Evolutionary conservation across 2,113 vertebrate genomes (phyloP), one percentile per base, ranked within the genome.

Genomic region (Scomber colias): DNA sequence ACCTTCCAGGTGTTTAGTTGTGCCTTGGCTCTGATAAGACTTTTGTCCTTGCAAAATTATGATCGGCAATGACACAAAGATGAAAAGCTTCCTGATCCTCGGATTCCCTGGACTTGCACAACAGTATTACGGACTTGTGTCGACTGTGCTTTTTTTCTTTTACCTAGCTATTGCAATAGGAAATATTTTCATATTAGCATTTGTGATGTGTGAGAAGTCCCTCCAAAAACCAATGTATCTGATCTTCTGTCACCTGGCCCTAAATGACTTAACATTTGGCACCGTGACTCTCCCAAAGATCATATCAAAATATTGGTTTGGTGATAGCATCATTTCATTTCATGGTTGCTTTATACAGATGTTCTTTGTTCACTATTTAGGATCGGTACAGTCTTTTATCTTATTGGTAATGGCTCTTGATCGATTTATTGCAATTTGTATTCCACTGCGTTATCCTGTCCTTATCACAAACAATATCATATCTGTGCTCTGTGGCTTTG

Each of bases 171-270:
- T 93, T 45, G 71, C 70, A 17, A 11, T 81, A 0, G 94, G 91
- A 16, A 95, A 94, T 17, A 44, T 84, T 55, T 93, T 94, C 10
- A 93, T 94, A 69, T 64, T 92, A 50, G 17, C 49, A 1, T 89
- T 95, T 70, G 83, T 95, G 2, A 2, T 55, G 1, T 63, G 11
- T 49, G 91, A 93, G 50, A 91, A 75, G 77, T 79, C 65, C 0
- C 79, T 95, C 35, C 93, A 95, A 40, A 94, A 93, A 69, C 92
- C 94, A 1, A 92, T 85, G 2, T 94, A 94, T 45, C 74, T 94
- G 44, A 84, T 94, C 10, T 94, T 95, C 62, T 95, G 90, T 81
- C 93, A 94, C 75, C 85, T 95, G 51, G 93, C 94, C 9, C 6
- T 93, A 19, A 90, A 83, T 11, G 94, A 95, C 56, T 69, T 95